These are phyloP conservation scores for Spongia lamella DNA, from an alignment of 37 sponge, comb jelly and placozoan species.

Conservation along the genomic window DNA sequence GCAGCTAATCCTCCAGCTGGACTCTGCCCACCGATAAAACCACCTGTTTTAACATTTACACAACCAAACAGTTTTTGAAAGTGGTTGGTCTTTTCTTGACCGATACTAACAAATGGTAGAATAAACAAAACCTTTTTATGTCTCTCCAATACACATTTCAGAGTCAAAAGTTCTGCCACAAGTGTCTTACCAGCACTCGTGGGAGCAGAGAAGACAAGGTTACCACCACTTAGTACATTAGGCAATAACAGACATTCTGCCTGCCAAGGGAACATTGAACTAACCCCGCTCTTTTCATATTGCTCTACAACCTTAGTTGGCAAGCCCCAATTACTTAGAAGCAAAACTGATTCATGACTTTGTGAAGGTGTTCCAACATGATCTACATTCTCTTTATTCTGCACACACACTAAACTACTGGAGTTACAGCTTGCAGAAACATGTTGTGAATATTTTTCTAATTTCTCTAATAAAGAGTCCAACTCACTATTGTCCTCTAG, in stretches of 20 bases:
- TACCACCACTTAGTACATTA: conserved; percentile 72
- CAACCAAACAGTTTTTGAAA: conserved; percentile 79
- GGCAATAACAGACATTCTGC: conserved; percentile 85
- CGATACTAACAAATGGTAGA: conserved; percentile 97
- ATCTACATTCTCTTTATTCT: too few relatives aligned
- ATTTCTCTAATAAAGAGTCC: too few relatives aligned
- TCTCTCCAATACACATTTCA: conserved; percentile 91
- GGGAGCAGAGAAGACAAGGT: conserved; percentile 95
- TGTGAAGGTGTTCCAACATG: too few relatives aligned
- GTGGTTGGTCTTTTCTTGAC: conserved; percentile 86
- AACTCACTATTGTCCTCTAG: too few relatives aligned
- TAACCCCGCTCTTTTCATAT: conserved; percentile 70
- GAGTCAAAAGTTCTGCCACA: conserved; percentile 89
- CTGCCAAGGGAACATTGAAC: conserved; percentile 95
- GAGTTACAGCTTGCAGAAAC: too few relatives aligned
- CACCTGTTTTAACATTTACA: conserved; percentile 84
- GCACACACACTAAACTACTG: too few relatives aligned
- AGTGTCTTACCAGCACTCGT: conserved; percentile 98
- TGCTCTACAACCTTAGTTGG: conserved; percentile 77
- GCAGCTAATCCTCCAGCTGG: conserved; percentile 90
- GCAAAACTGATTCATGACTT: conserved; percentile 12
- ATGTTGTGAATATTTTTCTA: too few relatives aligned
- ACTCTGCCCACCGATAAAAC: conserved; percentile 87
- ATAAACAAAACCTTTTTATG: conserved; percentile 86
- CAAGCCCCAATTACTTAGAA: conserved; percentile 79